Conservation (phyloP, 1,140 invertebrate genomes). For the Pachyrhynchus sulphureomaculatus region DNA sequence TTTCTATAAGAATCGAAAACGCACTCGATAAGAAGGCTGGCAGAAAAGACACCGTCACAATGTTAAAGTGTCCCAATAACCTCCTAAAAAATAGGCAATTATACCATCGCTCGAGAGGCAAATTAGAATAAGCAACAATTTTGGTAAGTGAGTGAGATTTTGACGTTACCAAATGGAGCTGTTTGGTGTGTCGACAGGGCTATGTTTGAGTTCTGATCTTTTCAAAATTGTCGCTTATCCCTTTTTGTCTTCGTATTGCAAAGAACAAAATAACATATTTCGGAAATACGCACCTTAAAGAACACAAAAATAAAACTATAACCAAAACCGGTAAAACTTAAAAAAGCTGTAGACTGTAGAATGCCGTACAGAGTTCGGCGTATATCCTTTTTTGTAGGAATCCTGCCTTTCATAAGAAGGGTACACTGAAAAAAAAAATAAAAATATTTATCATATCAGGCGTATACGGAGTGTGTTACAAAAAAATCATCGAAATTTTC, state of each 20-base stretch:
- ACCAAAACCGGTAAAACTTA: conserved; percentile 71
- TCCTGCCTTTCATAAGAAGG: conserved; percentile 65
- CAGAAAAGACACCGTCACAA: conserved; percentile 67
- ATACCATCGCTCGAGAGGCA: neutral
- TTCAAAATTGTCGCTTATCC: neutral
- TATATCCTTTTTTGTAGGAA: conserved; percentile 64
- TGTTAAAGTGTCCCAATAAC: conserved; percentile 67
- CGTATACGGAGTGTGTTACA: too few species aligned
- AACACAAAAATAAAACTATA: conserved; percentile 72
- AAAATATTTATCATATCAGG: too few species aligned
- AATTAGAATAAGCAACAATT: conserved; percentile 13
- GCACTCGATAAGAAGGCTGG: conserved; percentile 71
- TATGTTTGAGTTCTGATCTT: neutral
- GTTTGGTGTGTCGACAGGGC: too few species aligned
- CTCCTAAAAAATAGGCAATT: conserved; percentile 55
- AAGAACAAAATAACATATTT: too few species aligned
- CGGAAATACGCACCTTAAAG: conserved; percentile 57
- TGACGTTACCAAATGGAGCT: too few species aligned
- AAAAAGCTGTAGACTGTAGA: conserved; percentile 73
- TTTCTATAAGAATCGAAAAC: conserved; percentile 73
- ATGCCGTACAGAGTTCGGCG: conserved; percentile 67
- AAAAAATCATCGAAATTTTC: too few species aligned
- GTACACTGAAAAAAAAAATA: conserved; percentile 58
- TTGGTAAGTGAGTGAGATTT: too few species aligned
- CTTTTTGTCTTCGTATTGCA: too few species aligned